Evolutionary conservation across 2,888 invertebrate genomes (phyloP), one percentile per base, ranked within the genome.

Genomic region (Dascillus cervinus): DNA sequence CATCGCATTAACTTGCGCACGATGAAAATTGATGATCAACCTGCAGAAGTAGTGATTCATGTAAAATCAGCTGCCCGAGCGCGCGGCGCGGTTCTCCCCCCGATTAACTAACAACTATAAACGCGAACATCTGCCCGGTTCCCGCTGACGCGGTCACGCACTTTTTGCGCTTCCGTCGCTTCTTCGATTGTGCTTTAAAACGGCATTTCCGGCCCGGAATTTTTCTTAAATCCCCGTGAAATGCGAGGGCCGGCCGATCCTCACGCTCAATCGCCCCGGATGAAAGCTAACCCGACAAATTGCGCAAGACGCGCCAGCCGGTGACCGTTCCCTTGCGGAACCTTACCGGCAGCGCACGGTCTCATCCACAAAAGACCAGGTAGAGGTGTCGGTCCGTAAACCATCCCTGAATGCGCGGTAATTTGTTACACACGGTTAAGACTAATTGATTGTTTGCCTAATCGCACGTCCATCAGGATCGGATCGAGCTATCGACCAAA

Each of bases 181-280:
- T n/a, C n/a, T n/a, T n/a, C n/a, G n/a, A n/a, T n/a, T n/a, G n/a
- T n/a, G n/a, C n/a, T n/a, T n/a, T n/a, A n/a, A 8, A 35, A 39
- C 30, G 26, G 22, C 32, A 35, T 39, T 39, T 35, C 35, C 35
- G 35, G 39, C 19, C 28, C 32, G 17, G 17, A 35, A 39, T 26
- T 27, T 34, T 24, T 29, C 17, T 39, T 53, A 61, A 61, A 62
- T 62, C 60, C 51, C 56, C 60, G 60, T 62, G 59, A 62, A 62
- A 62, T 60, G 50, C 56, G 50, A 55, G 58, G 59, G 60, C 59
- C 57, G 60, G 56, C 53, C 49, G 45, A 44, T 46, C 45, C 47
- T 55, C 55, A 59, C 56, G 60, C 59, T 60, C 61, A 61, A 61
- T 61, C 60, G 59, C 59, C 56, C 43, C 47, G n/a, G n/a, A n/a